A percentile compares a stretch with the other conserved stretches of the same genome.
phyloP scores from a whole-genome alignment of 2,797 vertebrate species.

The Urocyon cinereoargenteus region DNA sequence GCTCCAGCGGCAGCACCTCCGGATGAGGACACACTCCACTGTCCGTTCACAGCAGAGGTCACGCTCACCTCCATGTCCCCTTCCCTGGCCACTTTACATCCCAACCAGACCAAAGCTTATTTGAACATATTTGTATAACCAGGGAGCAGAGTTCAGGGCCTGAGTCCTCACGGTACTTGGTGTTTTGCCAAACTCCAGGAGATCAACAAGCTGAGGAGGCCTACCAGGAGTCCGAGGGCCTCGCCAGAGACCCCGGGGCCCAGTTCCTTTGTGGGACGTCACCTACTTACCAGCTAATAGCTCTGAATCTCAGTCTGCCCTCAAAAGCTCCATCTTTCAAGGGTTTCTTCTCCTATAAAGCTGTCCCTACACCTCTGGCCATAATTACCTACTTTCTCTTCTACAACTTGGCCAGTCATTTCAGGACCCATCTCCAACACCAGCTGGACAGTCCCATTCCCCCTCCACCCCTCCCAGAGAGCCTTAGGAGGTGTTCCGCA shows the following conservation, averaged over 20 bases:
- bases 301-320: background rate
- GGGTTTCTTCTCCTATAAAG: background rate
- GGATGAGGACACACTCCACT: background rate
- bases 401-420: background rate
- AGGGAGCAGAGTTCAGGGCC: background rate
- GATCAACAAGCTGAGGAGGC: background rate
- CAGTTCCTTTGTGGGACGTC: background rate
- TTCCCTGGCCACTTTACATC: background rate
- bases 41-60: background rate
- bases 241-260: background rate
- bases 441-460: background rate
- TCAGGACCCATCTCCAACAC: background rate
- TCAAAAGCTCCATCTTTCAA: background rate
- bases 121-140: background rate
- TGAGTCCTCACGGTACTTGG: background rate
- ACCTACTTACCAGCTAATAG: background rate
- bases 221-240: background rate
- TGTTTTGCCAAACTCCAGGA: background rate
- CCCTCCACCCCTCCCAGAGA: background rate
- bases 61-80: background rate
- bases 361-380: too few relatives aligned
- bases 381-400: background rate
- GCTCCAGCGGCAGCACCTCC: background rate
- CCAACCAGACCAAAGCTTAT: background rate
- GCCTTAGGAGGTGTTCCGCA: background rate